A percentile compares a stretch with the other conserved stretches of the same genome.
Evolutionary conservation across 2,797 vertebrate genomes (phyloP).

Genomic region (Eremophila alpestris): DNA sequence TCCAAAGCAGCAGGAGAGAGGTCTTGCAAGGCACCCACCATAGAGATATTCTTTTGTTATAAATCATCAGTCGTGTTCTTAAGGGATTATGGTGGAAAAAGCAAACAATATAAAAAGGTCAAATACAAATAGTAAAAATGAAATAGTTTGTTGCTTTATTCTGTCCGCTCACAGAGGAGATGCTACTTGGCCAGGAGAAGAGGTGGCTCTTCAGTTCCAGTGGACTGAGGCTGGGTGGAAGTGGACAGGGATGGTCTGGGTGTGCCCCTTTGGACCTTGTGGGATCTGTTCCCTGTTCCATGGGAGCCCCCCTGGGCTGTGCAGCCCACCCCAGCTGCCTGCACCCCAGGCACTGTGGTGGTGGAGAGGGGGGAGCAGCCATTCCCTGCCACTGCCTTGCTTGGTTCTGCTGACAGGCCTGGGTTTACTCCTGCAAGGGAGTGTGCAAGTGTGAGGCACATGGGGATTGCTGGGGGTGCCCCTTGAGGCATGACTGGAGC

Average conservation of each 20-base stretch:
- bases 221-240: background rate
- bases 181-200: background rate
- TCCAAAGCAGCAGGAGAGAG: conserved; percentile 65
- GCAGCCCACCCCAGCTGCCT: accelerated
- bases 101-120: conserved; percentile 71
- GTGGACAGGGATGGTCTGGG: background rate
- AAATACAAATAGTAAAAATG: conserved; percentile 68
- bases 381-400: accelerated
- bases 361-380: background rate
- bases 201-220: background rate
- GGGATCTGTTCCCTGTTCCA: background rate
- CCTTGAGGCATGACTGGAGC: background rate
- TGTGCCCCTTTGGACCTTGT: background rate
- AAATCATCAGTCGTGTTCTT: conserved; percentile 66
- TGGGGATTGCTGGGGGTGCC: background rate
- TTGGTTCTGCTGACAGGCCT: background rate
- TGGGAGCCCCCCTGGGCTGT: background rate
- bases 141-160: conserved; percentile 59
- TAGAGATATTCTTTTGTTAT: conserved; percentile 61
- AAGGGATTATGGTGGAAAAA: conserved; percentile 66
- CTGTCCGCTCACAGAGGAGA: conserved; percentile 6
- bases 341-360: accelerated
- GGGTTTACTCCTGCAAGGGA: background rate
- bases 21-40: conserved; percentile 47
- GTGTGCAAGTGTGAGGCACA: background rate